Conservation (phyloP, 2,888 invertebrate species). For the Nowickia ferox region DNA sequence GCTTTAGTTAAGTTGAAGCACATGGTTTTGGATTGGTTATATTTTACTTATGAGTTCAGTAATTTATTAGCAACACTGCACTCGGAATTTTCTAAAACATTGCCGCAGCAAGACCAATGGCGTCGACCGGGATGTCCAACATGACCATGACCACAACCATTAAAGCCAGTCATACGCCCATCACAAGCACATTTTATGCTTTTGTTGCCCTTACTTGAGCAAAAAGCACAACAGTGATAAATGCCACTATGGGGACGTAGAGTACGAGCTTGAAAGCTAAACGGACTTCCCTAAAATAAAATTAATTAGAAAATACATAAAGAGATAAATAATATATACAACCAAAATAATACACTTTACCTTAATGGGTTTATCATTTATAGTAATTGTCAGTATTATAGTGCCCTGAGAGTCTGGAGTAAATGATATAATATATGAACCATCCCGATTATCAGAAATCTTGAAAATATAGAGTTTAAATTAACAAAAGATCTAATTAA, state of each 20-base stretch:
- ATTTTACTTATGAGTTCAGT: conserved; percentile 74
- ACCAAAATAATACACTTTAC: conserved; percentile 79
- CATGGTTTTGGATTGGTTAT: background rate
- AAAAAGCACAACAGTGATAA: conserved; percentile 92
- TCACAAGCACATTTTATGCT: conserved; percentile 89
- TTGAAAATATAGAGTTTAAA: conserved; percentile 75
- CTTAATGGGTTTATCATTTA: conserved; percentile 87
- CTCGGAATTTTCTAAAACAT: conserved; percentile 86
- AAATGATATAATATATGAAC: conserved; percentile 86
- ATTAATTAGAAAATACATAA: background rate
- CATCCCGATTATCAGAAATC: conserved; percentile 86
- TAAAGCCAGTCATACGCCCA: conserved; percentile 89
- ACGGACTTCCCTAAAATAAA: conserved; percentile 87
- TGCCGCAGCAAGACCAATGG: conserved; percentile 93
- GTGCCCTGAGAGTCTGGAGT: conserved; percentile 87
- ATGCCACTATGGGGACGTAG: conserved; percentile 87
- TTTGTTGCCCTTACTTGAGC: conserved; percentile 90
- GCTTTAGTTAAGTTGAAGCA: background rate
- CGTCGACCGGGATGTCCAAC: conserved; percentile 90
- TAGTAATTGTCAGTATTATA: conserved; percentile 85
- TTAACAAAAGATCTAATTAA: background rate
- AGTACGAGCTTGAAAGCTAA: conserved; percentile 86
- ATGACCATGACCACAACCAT: conserved; percentile 92
- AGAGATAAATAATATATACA: background rate
- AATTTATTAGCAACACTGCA: conserved; percentile 84